phyloP scores from a whole-genome alignment of 2,888 invertebrate species.

The Cataglyphis altisquamis region DNA sequence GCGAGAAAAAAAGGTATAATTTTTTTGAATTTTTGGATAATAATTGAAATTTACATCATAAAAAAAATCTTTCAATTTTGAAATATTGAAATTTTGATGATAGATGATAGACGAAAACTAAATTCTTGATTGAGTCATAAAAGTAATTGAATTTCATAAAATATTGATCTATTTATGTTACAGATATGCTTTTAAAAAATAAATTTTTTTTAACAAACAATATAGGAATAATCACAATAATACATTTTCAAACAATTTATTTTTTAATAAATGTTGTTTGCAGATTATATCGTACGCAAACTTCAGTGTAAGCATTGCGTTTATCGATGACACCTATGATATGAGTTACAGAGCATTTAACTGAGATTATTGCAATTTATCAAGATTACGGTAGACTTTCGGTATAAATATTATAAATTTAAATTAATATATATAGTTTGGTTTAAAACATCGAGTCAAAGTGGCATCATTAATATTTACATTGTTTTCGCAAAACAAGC shows the following conservation, averaged over 20 bases:
- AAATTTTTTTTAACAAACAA: background rate
- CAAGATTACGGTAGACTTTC: constrained; percentile 48
- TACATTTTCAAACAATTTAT: background rate
- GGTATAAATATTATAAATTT: constrained; percentile 40
- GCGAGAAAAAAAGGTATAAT: background rate
- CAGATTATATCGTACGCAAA: constrained; percentile 34
- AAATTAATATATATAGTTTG: background rate
- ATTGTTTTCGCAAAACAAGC: background rate
- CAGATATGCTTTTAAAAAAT: background rate
- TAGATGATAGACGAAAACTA: background rate
- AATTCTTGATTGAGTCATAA: background rate
- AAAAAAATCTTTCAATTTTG: background rate
- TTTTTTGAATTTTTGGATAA: background rate
- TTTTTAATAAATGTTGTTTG: constrained; percentile 5
- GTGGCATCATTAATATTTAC: constrained; percentile 5
- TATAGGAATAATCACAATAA: background rate
- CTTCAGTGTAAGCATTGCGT: constrained; percentile 47
- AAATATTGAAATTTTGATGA: background rate
- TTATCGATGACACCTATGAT: constrained; percentile 64
- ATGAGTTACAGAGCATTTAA: constrained; percentile 70
- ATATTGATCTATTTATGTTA: background rate
- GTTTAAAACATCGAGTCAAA: background rate
- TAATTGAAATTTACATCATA: background rate
- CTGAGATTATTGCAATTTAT: constrained; percentile 71
- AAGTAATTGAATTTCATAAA: background rate